A percentile compares a stretch with the other conserved stretches of the same genome.
phyloP scores from a whole-genome alignment of 2,797 vertebrate species.

The Coluber constrictor region DNA sequence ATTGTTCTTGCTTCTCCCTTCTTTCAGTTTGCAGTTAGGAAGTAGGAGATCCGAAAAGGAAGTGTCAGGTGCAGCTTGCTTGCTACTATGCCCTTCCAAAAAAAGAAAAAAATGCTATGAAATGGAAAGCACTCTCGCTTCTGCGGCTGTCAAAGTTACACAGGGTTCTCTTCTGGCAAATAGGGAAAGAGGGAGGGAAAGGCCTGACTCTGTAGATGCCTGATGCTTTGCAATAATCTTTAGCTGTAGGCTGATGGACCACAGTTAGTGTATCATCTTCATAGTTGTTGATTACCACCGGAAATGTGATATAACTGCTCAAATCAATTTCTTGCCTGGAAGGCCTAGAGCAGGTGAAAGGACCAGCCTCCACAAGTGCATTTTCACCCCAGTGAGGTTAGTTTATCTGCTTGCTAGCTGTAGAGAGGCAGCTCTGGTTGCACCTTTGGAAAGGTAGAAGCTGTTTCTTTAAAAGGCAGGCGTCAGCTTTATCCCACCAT shows the following conservation, averaged over 20 bases:
- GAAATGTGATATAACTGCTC: constrained; percentile 16
- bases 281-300: not conserved
- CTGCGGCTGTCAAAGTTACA: not conserved
- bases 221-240: constrained; percentile 2
- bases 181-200: not conserved
- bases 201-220: not conserved
- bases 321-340: constrained; percentile 20
- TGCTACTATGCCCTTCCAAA: not conserved
- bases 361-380: not conserved
- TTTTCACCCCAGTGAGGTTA: constrained; percentile 19
- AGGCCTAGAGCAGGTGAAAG: not conserved
- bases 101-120: not conserved
- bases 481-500: not conserved
- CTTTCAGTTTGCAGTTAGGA: not conserved
- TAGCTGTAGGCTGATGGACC: not conserved
- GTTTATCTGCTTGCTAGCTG: not conserved
- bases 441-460: constrained; percentile 7
- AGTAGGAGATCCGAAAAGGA: not conserved
- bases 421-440: constrained; percentile 18
- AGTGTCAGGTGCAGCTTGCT: not conserved
- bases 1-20: not conserved
- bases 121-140: not conserved
- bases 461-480: constrained; percentile 12
- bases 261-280: constrained; percentile 2
- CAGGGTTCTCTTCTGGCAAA: not conserved